These are phyloP conservation scores for Bombus soroeensis DNA, from an alignment of 1,140 invertebrate species.

Conservation along the genomic window DNA sequence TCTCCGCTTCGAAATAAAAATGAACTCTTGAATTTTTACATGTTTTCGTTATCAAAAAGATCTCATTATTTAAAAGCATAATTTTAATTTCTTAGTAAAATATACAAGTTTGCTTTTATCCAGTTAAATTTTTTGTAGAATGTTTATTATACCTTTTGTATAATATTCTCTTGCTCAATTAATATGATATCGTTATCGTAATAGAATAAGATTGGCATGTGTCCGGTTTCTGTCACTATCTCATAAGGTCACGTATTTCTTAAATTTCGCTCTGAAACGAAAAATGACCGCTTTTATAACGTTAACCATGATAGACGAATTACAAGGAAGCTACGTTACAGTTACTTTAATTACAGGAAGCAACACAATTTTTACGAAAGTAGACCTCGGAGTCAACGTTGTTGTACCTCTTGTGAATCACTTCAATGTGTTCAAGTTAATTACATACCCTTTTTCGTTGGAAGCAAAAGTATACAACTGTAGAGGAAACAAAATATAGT, in stretches of 20 bases:
- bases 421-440: neutral
- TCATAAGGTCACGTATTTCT: neutral
- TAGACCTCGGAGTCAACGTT: neutral
- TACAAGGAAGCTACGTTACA: neutral
- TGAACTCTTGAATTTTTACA: too few relatives aligned
- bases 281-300: neutral
- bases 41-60: too few relatives aligned
- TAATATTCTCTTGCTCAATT: neutral
- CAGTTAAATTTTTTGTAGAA: neutral
- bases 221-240: neutral
- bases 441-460: neutral
- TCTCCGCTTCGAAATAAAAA: too few relatives aligned
- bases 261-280: neutral
- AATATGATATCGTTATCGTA: neutral
- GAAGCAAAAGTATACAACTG: neutral
- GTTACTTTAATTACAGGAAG: constrained; percentile 3
- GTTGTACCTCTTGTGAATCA: neutral
- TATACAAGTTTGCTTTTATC: neutral
- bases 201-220: neutral
- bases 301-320: neutral
- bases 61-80: too few relatives aligned
- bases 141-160: neutral
- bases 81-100: neutral
- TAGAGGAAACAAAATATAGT: neutral
- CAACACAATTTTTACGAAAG: neutral